Conservation (phyloP, 2,797 vertebrate genomes). For the Gymnothorax javanicus region DNA sequence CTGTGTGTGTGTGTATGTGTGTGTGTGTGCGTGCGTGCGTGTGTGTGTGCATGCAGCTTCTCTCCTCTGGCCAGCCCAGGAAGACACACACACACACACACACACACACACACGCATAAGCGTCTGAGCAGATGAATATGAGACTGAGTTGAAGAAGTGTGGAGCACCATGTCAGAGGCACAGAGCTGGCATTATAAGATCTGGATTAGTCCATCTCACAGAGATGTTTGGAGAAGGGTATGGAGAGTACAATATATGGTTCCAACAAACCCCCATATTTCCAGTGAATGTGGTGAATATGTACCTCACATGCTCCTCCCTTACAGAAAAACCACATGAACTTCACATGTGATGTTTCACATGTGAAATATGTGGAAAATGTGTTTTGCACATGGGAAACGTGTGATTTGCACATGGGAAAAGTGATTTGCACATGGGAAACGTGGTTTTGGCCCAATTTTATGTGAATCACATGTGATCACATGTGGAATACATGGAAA, state of each 20-base stretch:
- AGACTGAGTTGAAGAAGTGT: conserved; percentile 79
- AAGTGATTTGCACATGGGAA: no score
- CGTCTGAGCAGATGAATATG: conserved; percentile 84
- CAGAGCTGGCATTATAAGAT: conserved; percentile 83
- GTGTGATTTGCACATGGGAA: no score
- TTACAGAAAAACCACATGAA: no score
- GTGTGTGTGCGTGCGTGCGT: not conserved
- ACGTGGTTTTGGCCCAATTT: no score
- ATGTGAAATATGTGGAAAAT: no score
- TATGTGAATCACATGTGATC: no score
- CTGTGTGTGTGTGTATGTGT: not conserved
- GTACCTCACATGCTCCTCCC: conserved; percentile 74
- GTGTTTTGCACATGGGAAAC: no score
- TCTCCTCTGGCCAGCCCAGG: conserved; percentile 56
- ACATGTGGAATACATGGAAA: no score
- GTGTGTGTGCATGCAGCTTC: conserved; percentile 57
- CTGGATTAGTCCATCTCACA: conserved; percentile 83
- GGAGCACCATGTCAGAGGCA: conserved; percentile 80
- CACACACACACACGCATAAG: no score
- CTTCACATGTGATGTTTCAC: no score
- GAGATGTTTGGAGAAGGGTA: conserved; percentile 54
- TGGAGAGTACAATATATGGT: conserved; percentile 76
- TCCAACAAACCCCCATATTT: conserved; percentile 85
- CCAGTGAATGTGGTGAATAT: conserved; percentile 70
- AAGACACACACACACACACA: conserved; percentile 70